Evolutionary conservation across 2,888 invertebrate species (phyloP), one percentile per base, ranked within the genome.

Genomic region (Chironomus tentans): DNA sequence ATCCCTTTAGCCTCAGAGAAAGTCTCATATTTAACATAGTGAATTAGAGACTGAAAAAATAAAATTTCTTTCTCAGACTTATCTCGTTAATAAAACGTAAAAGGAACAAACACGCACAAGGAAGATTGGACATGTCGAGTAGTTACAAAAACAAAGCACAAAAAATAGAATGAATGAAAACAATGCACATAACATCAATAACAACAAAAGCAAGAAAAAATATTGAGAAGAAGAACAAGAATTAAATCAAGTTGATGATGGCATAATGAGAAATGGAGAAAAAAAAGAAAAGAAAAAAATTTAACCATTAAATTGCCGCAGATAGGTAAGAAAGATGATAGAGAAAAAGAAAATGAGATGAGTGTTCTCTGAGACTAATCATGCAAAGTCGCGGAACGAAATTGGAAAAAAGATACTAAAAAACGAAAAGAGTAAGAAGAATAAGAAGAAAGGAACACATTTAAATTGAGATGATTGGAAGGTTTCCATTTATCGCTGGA

Each of bases 381-480:
- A 65, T 65, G 65, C 65, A 65, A 65, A 65, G 22, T 65, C 65
- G 65, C 24, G 65, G 65, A 65, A 65, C 65, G 65, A 65, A 65
- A 65, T 65, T 24, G 21, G 21, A 65, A 22, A 21, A 10, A 65
- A 65, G 12, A 13, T 21, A 65, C 21, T 22, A 24, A 62, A 21
- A 62, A 62, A 62, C 62, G 62, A 18, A 21, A n/a, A 15, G 56
- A 65, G 65, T 13, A 21, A 65, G 21, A 70, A 70, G 46, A 21
- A 65, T 10, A 70, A 70, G 46, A 22, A 65, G 65, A 62, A 21
- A 7, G 46, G 46, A 70, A 38, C 7, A 10, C 10, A 38, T 0
- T 38, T 38, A 38, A 38, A 38, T 38, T 38, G 38, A 38, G 7
- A 38, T 10, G 7, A 10, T 38, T 38, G 38, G 7, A 10, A 4